Evolutionary conservation across 2,797 vertebrate genomes (phyloP).

Genomic region (Hemibagrus guttatus): DNA sequence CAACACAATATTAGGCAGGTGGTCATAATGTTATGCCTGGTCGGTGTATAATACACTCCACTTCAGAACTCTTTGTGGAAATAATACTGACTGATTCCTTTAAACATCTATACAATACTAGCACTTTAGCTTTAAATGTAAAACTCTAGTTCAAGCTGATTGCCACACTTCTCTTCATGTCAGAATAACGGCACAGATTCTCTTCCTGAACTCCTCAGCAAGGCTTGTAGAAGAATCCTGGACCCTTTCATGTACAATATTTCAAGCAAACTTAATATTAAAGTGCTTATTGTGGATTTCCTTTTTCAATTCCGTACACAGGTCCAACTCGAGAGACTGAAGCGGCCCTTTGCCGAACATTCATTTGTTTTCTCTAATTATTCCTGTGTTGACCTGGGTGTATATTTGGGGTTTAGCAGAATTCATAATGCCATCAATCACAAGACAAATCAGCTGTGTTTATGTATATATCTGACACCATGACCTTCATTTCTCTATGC

Average conservation of each 20-base stretch:
- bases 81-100: background rate
- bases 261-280: background rate
- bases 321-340: background rate
- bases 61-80: background rate
- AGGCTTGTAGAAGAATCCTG: background rate
- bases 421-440: background rate
- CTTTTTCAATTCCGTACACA: background rate
- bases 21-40: no score
- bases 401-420: background rate
- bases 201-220: background rate
- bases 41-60: no score
- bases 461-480: background rate
- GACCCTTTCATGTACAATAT: background rate
- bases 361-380: background rate
- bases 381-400: background rate
- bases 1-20: no score
- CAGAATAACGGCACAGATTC: background rate
- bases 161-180: background rate
- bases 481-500: background rate
- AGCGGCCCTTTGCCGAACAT: background rate
- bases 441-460: background rate
- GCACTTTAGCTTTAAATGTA: background rate
- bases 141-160: background rate
- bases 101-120: background rate
- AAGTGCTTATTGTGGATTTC: no score